A percentile compares a stretch with the other conserved stretches of the same genome.
These are phyloP conservation scores for Entosphenus tridentatus DNA, from an alignment of 2,113 vertebrate species.

Conservation along the genomic window DNA sequence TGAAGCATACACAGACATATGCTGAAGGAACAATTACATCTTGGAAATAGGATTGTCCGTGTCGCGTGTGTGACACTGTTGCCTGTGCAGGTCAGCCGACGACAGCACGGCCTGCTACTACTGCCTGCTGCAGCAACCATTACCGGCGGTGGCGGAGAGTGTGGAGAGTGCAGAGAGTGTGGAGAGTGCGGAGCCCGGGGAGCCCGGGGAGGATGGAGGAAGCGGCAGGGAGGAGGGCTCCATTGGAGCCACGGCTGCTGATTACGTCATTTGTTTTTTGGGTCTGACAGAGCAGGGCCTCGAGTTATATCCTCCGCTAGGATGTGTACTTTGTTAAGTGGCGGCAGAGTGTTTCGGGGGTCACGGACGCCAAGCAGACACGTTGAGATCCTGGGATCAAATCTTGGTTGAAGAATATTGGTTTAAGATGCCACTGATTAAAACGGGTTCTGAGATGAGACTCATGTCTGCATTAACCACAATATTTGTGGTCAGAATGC, in stretches of 20 bases:
- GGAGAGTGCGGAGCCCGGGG: not conserved
- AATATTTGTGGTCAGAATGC: too few relatives aligned
- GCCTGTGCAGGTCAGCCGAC: not conserved
- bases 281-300: constrained; percentile 1
- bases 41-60: too few relatives aligned
- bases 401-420: too few relatives aligned
- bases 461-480: too few relatives aligned
- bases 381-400: too few relatives aligned
- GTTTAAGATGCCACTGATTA: too few relatives aligned
- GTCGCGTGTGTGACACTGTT: too few relatives aligned
- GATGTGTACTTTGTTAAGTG: not conserved
- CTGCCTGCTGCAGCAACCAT: constrained; percentile 5
- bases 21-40: too few relatives aligned
- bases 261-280: constrained; percentile 1
- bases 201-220: not conserved
- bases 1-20: too few relatives aligned
- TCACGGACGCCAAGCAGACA: too few relatives aligned
- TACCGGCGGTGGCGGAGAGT: not conserved
- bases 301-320: not conserved
- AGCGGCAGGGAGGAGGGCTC: not conserved
- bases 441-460: too few relatives aligned
- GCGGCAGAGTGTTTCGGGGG: too few relatives aligned
- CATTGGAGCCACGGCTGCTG: not conserved
- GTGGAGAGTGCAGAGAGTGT: not conserved
- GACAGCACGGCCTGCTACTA: constrained; percentile 3